Base-by-base conservation (phyloP, 2,113 vertebrate species). In the Dascyllus trimaculatus region DNA sequence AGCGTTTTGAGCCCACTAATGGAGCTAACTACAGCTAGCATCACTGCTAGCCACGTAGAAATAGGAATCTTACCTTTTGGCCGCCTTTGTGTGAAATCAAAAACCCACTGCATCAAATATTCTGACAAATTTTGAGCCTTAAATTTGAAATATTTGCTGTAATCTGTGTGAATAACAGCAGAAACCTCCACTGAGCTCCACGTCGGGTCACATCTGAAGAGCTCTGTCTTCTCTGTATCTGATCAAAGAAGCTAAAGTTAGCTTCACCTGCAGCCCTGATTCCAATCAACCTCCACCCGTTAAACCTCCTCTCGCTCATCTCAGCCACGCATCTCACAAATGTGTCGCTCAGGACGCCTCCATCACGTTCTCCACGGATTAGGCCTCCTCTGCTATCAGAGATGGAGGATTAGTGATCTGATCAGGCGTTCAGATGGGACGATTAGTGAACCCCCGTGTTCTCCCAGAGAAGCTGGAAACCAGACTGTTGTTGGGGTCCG, bases 281-380 rank as follows among this genome's bases (percentile, higher is more conserved):
- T 81, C 83, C 61, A 63, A 66, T 89, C 73, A 82, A 74, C 76
- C 54, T n/a, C n/a, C n/a, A n/a, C 68, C 85, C 63, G 71, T 82
- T 80, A 77, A 85, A 75, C 65, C 76, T 66, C 26, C 24, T 14
- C 15, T 11, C 54, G n/a, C n/a, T n/a, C n/a, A n/a, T n/a, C n/a
- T n/a, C 15, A 11, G 56, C 49, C 61, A n/a, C n/a, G n/a, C 54
- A 25, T 29, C 72, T 72, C 54, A 14, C 40, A 71, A 68, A 81
- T 64, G 51, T 80, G 63, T 69, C 45, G 61, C 59, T 66, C n/a
- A 58, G 22, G 70, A 81, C 29, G 45, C 58, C 49, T 77, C 67
- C 54, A 35, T 85, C 49, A 57, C 52, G 69, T 72, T 71, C 65
- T 80, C 78, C 57, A 9, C 38, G 73, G 73, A 80, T 80, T 78